A percentile compares a stretch with the other conserved stretches of the same genome.
Evolutionary conservation across 1,140 invertebrate genomes (phyloP).

Genomic region (Ridgeia piscesae): DNA sequence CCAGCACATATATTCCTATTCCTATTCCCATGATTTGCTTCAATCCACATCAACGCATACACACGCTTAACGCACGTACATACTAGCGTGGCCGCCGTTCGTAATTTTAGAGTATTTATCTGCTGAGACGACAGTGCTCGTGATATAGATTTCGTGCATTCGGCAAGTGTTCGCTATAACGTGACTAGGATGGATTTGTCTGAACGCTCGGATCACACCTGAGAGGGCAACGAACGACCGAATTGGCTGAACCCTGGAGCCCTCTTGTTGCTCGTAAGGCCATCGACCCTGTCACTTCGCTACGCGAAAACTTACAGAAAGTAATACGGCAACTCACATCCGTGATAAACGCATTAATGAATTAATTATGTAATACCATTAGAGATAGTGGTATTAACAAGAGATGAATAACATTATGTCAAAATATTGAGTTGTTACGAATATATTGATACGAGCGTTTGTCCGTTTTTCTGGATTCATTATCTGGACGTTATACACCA

Average conservation of each 20-base stretch:
- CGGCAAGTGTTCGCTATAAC: not conserved
- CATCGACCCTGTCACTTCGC: not conserved
- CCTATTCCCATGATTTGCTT: not conserved
- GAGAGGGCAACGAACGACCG: not conserved
- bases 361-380: no score
- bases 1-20: not conserved
- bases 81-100: not conserved
- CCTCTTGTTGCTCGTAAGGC: not conserved
- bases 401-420: no score
- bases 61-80: not conserved
- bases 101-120: not conserved
- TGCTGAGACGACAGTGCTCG: not conserved
- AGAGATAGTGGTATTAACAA: no score
- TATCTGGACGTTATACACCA: no score
- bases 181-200: not conserved
- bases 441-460: no score
- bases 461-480: no score
- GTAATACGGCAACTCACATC: not conserved
- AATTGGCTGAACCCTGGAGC: not conserved
- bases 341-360: no score
- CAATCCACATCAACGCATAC: not conserved
- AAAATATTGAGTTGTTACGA: no score
- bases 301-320: not conserved
- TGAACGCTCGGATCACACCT: not conserved
- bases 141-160: not conserved